These are phyloP conservation scores for Bujurquina vittata DNA, from an alignment of 2,113 vertebrate species.

Conservation along the genomic window DNA sequence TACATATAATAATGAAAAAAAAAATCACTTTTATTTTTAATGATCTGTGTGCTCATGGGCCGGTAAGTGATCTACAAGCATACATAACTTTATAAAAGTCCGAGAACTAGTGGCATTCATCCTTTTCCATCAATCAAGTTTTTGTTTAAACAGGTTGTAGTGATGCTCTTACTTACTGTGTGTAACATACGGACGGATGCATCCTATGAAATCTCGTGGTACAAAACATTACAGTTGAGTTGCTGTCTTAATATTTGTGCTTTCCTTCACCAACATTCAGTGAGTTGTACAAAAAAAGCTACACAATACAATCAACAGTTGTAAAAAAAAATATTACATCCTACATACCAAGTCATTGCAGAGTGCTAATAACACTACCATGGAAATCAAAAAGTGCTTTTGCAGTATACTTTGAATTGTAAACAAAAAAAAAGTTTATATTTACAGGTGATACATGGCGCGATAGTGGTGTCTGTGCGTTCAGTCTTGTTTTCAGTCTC, in stretches of 20 bases:
- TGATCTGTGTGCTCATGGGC: conserved; percentile 32
- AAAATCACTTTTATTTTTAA: conserved; percentile 18
- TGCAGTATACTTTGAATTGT: conserved; percentile 33
- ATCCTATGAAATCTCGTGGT: background rate
- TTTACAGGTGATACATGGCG: conserved; percentile 38
- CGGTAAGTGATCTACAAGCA: conserved; percentile 3
- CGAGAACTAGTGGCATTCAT: background rate
- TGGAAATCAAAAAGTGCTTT: conserved; percentile 51
- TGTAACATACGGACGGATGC: background rate
- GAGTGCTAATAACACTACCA: conserved; percentile 35
- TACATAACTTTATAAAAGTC: background rate
- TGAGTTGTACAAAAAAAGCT: conserved; percentile 1
- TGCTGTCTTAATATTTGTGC: conserved; percentile 16
- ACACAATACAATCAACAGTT: conserved; percentile 10
- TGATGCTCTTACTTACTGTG: conserved; percentile 1
- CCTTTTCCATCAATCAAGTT: background rate
- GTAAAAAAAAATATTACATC: conserved; percentile 49
- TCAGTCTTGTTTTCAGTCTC: conserved; percentile 39
- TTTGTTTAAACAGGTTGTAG: background rate
- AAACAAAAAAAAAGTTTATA: conserved; percentile 39
- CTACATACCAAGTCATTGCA: conserved; percentile 14
- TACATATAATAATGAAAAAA: background rate
- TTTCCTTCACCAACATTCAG: conserved; percentile 54
- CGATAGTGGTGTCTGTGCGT: conserved; percentile 34
- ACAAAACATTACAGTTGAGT: conserved; percentile 3